These are phyloP conservation scores for Catotricha subobsoleta DNA, from an alignment of 2,888 invertebrate species.

Conservation along the genomic window DNA sequence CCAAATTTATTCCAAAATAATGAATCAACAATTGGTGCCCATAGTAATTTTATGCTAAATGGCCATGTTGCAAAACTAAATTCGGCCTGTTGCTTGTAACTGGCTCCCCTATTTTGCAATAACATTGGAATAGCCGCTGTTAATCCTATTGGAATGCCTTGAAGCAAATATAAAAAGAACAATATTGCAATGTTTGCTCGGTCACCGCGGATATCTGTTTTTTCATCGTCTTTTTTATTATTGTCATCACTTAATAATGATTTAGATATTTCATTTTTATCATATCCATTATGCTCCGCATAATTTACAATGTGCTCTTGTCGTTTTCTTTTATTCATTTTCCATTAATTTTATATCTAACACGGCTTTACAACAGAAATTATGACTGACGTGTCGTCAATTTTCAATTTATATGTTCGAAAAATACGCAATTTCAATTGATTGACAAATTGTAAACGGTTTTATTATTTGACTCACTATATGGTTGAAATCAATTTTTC, in stretches of 20 bases:
- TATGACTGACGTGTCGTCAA: too few relatives aligned
- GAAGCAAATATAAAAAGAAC: constrained; percentile 80
- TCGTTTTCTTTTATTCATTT: constrained; percentile 1
- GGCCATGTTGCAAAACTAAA: constrained; percentile 93
- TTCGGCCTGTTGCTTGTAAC: constrained; percentile 79
- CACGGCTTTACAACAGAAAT: too few relatives aligned
- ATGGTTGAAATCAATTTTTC: too few relatives aligned
- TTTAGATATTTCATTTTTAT: background rate
- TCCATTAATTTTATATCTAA: background rate
- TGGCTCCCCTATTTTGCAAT: constrained; percentile 77
- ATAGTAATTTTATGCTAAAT: constrained; percentile 78
- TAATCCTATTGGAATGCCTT: constrained; percentile 77
- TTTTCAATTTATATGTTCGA: too few relatives aligned
- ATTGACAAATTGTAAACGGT: too few relatives aligned
- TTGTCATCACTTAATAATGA: background rate
- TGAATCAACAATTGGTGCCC: constrained; percentile 98
- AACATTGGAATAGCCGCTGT: constrained; percentile 92
- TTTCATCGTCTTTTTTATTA: constrained; percentile 16
- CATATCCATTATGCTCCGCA: constrained; percentile 2
- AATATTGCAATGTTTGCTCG: constrained; percentile 67
- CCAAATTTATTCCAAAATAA: constrained; percentile 71
- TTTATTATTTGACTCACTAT: too few relatives aligned
- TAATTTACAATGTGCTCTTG: background rate
- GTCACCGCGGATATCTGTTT: constrained; percentile 47
- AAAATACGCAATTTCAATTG: too few relatives aligned